Evolutionary conservation across 2,797 vertebrate genomes (phyloP).

Genomic region (Distichodus sexfasciatus): DNA sequence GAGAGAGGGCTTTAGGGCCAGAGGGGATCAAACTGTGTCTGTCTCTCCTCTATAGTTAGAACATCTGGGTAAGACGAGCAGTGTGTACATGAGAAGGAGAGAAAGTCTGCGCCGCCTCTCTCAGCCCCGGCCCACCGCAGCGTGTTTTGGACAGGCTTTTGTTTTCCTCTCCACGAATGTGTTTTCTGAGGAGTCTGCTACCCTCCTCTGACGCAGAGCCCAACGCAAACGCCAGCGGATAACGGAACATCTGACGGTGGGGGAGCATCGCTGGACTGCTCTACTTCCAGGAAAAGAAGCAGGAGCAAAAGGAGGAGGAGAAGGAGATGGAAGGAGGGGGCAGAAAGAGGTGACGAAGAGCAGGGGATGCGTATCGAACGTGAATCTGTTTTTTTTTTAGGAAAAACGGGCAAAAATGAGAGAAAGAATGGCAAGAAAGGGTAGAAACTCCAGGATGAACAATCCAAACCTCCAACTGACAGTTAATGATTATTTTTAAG

Average conservation of each 20-base stretch:
- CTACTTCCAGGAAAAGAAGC: conserved; percentile 78
- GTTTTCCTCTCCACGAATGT: conserved; percentile 66
- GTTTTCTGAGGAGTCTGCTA: conserved; percentile 52
- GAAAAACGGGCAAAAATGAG: too few species aligned
- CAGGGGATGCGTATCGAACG: conserved; percentile 72
- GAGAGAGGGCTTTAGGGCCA: background rate
- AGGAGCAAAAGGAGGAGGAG: conserved; percentile 55
- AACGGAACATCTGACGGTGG: conserved; percentile 75
- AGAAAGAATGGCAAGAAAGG: too few species aligned
- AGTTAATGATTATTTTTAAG: too few species aligned
- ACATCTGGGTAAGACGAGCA: too few species aligned
- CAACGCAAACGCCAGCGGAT: conserved; percentile 69
- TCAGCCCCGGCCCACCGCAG: conserved; percentile 37
- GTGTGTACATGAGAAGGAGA: background rate
- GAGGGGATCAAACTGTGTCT: conserved; percentile 25
- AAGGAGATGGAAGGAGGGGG: background rate
- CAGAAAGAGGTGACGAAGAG: conserved; percentile 60
- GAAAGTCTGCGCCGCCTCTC: conserved; percentile 18
- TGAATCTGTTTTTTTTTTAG: conserved; percentile 62
- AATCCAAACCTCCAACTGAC: too few species aligned
- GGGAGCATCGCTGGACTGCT: conserved; percentile 75
- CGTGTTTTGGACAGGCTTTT: conserved; percentile 47
- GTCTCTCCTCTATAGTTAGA: conserved; percentile 24
- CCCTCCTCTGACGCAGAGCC: conserved; percentile 70
- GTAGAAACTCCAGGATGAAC: too few species aligned